Evolutionary conservation across 2,888 invertebrate genomes (phyloP).

Genomic region (Polyploca ridens): DNA sequence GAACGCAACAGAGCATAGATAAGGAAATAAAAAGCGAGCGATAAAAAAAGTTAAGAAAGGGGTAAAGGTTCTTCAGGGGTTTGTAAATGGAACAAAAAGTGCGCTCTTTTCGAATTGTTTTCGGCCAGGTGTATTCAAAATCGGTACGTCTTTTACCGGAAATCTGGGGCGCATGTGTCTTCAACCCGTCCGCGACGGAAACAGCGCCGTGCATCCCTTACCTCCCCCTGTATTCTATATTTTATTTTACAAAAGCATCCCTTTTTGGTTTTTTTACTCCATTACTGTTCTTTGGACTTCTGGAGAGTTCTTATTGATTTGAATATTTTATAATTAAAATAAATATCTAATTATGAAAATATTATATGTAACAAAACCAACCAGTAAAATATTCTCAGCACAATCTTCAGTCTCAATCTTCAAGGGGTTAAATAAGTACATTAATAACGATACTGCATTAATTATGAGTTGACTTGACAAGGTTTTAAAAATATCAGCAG

Average conservation of each 20-base stretch:
- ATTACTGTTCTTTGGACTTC: slow-evolving; percentile 19
- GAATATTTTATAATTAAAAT: neutral
- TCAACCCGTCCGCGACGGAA: slow-evolving; percentile 77
- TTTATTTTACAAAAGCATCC: slow-evolving; percentile 57
- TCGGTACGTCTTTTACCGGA: slow-evolving; percentile 75
- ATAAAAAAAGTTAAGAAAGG: slow-evolving; percentile 60
- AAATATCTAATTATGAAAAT: too few species aligned
- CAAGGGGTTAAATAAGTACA: slow-evolving; percentile 4
- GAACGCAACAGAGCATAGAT: slow-evolving; percentile 56
- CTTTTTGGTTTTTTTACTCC: slow-evolving; percentile 47
- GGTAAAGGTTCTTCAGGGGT: slow-evolving; percentile 70
- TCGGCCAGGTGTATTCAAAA: slow-evolving; percentile 74
- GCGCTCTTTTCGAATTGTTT: slow-evolving; percentile 63
- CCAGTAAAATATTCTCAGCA: neutral
- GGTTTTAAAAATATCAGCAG: slow-evolving; percentile 2
- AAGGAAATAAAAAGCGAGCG: slow-evolving; percentile 55
- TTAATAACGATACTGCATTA: slow-evolving; percentile 5
- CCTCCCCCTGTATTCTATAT: slow-evolving; percentile 53
- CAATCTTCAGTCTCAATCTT: neutral
- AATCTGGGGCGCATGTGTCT: slow-evolving; percentile 80
- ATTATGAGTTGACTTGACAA: slow-evolving; percentile 3
- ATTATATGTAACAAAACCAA: too few species aligned
- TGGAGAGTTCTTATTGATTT: neutral
- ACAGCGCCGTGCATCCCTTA: slow-evolving; percentile 72
- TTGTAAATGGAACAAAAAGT: slow-evolving; percentile 68